These are phyloP conservation scores for Acanthosepion esculentum DNA, from an alignment of 2,888 invertebrate genomes.

Conservation along the genomic window DNA sequence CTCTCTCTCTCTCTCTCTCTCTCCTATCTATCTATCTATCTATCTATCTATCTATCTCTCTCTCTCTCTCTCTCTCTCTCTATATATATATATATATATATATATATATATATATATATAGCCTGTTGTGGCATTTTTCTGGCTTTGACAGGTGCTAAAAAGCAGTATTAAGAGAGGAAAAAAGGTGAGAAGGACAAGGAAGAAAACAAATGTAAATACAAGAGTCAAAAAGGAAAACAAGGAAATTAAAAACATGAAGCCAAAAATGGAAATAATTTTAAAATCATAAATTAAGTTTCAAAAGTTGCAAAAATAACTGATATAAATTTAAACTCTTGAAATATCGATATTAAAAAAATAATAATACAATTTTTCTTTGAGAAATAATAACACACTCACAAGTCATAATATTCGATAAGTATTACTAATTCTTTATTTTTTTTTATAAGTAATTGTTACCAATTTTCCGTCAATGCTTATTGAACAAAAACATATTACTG, in stretches of 20 bases:
- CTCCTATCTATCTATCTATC: not conserved
- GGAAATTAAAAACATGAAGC: too few relatives aligned
- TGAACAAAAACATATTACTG: constrained; percentile 17
- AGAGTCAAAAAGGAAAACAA: not conserved
- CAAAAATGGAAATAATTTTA: not conserved
- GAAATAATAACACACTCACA: not conserved
- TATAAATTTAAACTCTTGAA: not conserved
- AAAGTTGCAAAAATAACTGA: not conserved
- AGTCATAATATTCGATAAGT: not conserved
- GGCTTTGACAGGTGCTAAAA: not conserved
- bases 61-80: too few relatives aligned
- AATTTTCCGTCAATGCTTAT: not conserved
- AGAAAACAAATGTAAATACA: too few relatives aligned
- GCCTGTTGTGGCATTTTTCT: not conserved
- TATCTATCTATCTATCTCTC: not conserved
- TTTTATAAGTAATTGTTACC: not conserved
- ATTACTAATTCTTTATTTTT: not conserved
- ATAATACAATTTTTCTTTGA: not conserved
- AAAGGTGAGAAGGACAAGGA: not conserved
- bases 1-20: not conserved
- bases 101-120: not conserved
- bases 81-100: not conserved
- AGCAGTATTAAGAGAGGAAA: not conserved
- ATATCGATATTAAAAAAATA: not conserved
- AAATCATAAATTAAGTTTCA: not conserved